Evolutionary conservation across 2,113 vertebrate genomes (phyloP), one percentile per base, ranked within the genome.

Genomic region (Sturnus vulgaris): DNA sequence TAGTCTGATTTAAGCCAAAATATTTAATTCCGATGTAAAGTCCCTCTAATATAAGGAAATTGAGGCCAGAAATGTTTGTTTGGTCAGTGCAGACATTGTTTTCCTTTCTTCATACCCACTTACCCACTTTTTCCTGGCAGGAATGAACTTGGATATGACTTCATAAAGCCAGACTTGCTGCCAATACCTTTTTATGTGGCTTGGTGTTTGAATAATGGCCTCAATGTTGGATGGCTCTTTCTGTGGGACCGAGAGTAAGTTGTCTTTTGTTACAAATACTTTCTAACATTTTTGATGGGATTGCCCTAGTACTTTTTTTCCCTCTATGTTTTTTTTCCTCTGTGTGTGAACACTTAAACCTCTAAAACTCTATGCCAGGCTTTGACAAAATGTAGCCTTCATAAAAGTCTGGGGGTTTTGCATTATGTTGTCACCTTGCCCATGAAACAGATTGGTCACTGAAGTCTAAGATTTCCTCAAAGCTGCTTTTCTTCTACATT

Each of bases 161-260:
- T 73, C 72, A 33, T 94, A 25, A 81, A 96, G 86, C 96, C 92
- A 19, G 93, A 95, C 79, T 80, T 97, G 50, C 92, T 97, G 70
- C 97, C 88, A 57, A 70, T 49, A 27, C 65, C 72, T 56, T 97
- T 98, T 82, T 97, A 95, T 33, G 42, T 94, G 39, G 30, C 44
- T 0, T 97, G 94, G 95, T 93, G 97, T 85, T 80, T 97, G 84
- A 98, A 96, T 61, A 97, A 98, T 23, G 46, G 90, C 69, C 63
- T 97, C 49, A 97, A 97, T 35, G 23, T 97, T 70, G 95, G 96
- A 66, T 97, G 97, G 97, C 86, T 98, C 1, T 95, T 98, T 40
- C 91, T 98, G 44, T 97, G 97, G 97, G 97, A 97, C 61, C 21
- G 65, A 83, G 95, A 97, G 97, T 98, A 94, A 97, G 97, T 96